These are phyloP conservation scores for Cyprinodon tularosa DNA, from an alignment of 2,113 vertebrate species.

Conservation along the genomic window DNA sequence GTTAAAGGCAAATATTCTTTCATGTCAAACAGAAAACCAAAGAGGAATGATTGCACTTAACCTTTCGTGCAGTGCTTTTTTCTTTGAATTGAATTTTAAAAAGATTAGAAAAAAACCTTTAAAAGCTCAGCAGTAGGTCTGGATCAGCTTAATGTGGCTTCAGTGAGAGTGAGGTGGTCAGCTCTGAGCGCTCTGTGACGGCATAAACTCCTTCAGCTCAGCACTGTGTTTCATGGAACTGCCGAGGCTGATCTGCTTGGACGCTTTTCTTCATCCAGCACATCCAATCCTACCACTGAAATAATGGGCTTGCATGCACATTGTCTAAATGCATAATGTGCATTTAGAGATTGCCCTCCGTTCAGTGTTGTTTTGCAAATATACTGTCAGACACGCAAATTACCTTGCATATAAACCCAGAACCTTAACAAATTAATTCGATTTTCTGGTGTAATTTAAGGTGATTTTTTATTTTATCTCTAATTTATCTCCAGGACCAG, in stretches of 20 bases:
- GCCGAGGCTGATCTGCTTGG: constrained; percentile 30
- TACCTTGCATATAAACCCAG: not conserved
- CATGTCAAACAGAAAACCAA: not conserved
- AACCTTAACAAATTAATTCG: not conserved
- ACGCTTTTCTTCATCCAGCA: constrained; percentile 10
- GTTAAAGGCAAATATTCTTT: too few species aligned
- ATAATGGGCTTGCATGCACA: not conserved
- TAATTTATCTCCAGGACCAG: too few species aligned
- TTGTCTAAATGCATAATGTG: not conserved
- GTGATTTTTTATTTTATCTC: too few species aligned
- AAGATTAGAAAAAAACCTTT: constrained; percentile 19
- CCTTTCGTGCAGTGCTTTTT: not conserved
- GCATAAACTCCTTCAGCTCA: constrained; percentile 35
- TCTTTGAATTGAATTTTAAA: not conserved
- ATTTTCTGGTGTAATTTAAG: not conserved
- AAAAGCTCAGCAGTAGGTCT: constrained; percentile 43
- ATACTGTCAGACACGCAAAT: not conserved
- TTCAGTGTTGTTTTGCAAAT: not conserved
- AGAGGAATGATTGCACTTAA: not conserved
- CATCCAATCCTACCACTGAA: constrained; percentile 41
- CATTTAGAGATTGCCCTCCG: not conserved
- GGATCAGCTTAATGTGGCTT: constrained; percentile 29
- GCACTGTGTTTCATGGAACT: constrained; percentile 18
- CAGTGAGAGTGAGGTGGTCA: constrained; percentile 16
- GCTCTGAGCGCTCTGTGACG: constrained; percentile 45